Conservation (phyloP, 2,113 vertebrate species). For the Pseudopipra pipra region DNA sequence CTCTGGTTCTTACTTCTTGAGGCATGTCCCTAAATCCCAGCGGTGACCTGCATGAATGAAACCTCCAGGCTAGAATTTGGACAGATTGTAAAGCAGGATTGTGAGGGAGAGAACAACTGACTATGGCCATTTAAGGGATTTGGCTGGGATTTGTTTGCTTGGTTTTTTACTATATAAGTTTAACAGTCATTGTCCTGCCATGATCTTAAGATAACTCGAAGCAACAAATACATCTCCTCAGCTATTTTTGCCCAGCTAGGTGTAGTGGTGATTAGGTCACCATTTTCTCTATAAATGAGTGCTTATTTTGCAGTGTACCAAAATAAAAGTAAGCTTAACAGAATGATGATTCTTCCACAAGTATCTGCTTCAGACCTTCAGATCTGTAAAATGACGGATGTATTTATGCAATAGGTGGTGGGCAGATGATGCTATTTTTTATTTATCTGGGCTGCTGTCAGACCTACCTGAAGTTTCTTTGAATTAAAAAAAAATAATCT, state of each 20-base stretch:
- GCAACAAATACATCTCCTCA: neutral
- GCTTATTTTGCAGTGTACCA: neutral
- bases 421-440: neutral
- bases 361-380: neutral
- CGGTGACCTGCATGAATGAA: neutral
- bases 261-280: neutral
- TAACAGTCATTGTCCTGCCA: neutral
- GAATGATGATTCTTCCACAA: neutral
- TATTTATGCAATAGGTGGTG: neutral
- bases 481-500: neutral
- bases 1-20: neutral
- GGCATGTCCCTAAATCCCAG: neutral
- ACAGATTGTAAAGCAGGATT: neutral
- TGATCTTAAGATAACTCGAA: neutral
- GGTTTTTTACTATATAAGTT: neutral
- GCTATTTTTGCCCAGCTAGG: neutral
- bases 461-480: neutral
- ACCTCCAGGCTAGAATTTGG: neutral
- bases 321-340: neutral
- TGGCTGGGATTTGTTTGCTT: neutral
- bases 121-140: neutral
- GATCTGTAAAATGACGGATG: neutral
- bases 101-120: neutral
- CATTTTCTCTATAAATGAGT: neutral
- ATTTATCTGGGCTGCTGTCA: neutral